Evolutionary conservation across 2,113 vertebrate species (phyloP).

Genomic region (Anoplopoma fimbria): DNA sequence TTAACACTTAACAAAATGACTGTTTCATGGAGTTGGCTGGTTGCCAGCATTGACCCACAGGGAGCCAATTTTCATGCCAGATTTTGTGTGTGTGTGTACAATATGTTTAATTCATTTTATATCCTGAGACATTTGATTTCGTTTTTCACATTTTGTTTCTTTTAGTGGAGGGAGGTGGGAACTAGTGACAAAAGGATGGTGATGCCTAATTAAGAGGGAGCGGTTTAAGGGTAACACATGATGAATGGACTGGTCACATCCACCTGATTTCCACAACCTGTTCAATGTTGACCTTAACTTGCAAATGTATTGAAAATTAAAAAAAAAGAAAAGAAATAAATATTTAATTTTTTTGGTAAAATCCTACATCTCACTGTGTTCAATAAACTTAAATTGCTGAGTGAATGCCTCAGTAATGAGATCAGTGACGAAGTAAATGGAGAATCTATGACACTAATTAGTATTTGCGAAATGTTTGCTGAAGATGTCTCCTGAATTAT

Average conservation of each 20-base stretch:
- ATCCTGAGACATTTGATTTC: slow-evolving; percentile 58
- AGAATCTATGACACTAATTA: slow-evolving; percentile 48
- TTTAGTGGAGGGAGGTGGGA: not conserved
- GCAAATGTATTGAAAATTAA: slow-evolving; percentile 82
- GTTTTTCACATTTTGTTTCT: slow-evolving; percentile 54
- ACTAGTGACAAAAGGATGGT: slow-evolving; percentile 2
- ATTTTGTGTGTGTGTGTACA: slow-evolving; percentile 73
- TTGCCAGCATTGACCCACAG: slow-evolving; percentile 48
- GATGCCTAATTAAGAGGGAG: slow-evolving; percentile 30
- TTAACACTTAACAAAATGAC: slow-evolving; percentile 72
- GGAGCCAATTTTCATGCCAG: slow-evolving; percentile 71
- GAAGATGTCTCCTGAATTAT: slow-evolving; percentile 60
- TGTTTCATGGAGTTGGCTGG: slow-evolving; percentile 65
- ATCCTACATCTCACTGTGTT: slow-evolving; percentile 42
- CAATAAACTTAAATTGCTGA: slow-evolving; percentile 27
- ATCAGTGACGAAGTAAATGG: slow-evolving; percentile 39
- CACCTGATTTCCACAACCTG: slow-evolving; percentile 70
- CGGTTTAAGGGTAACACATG: slow-evolving; percentile 7
- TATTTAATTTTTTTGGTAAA: slow-evolving; percentile 84
- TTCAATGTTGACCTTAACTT: slow-evolving; percentile 81
- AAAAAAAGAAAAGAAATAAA: slow-evolving; percentile 81
- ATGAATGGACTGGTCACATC: slow-evolving; percentile 54
- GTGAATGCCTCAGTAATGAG: slow-evolving; percentile 20
- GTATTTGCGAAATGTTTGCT: slow-evolving; percentile 55
- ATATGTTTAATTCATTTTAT: slow-evolving; percentile 72